These are phyloP conservation scores for Lasioglossum oenotherae DNA, from an alignment of 2,888 invertebrate species.

Conservation along the genomic window DNA sequence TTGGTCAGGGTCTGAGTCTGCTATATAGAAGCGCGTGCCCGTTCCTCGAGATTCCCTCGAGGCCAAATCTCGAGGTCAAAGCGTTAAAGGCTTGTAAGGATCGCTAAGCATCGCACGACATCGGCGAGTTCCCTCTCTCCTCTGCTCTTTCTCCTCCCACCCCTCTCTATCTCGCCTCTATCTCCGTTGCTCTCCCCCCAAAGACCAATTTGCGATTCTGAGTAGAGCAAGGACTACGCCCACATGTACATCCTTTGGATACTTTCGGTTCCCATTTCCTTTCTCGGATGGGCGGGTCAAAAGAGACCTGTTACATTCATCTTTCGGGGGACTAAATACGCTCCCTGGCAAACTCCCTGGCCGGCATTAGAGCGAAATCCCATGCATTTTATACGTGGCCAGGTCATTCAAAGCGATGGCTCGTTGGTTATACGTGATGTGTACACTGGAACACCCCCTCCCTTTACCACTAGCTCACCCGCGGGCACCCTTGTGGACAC, in stretches of 20 bases:
- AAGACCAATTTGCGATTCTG: constrained; percentile 71
- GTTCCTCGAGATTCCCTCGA: constrained; percentile 24
- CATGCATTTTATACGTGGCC: constrained; percentile 83
- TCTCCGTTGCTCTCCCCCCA: constrained; percentile 36
- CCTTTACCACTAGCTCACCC: constrained; percentile 50
- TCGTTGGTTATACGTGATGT: constrained; percentile 74
- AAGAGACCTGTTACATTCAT: constrained; percentile 80
- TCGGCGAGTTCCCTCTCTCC: not conserved
- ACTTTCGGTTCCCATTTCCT: constrained; percentile 64
- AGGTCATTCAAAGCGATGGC: constrained; percentile 78
- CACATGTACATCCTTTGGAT: constrained; percentile 62
- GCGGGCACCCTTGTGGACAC: constrained; percentile 77
- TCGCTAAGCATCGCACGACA: constrained; percentile 49
- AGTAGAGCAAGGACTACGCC: constrained; percentile 69
- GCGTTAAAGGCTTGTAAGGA: constrained; percentile 45
- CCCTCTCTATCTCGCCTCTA: not conserved
- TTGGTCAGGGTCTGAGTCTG: not conserved
- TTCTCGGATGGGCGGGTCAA: constrained; percentile 65
- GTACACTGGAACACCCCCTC: constrained; percentile 64
- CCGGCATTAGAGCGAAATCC: constrained; percentile 79
- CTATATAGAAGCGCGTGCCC: constrained; percentile 12
- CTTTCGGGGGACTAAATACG: constrained; percentile 76
- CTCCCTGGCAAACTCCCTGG: constrained; percentile 74
- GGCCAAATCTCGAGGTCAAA: constrained; percentile 58
- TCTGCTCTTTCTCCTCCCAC: not conserved